Percentiles rank a stretch among this genome's conserved stretches.
These are phyloP conservation scores for Diarsia mendica DNA, from an alignment of 2,888 invertebrate genomes.

Conservation along the genomic window DNA sequence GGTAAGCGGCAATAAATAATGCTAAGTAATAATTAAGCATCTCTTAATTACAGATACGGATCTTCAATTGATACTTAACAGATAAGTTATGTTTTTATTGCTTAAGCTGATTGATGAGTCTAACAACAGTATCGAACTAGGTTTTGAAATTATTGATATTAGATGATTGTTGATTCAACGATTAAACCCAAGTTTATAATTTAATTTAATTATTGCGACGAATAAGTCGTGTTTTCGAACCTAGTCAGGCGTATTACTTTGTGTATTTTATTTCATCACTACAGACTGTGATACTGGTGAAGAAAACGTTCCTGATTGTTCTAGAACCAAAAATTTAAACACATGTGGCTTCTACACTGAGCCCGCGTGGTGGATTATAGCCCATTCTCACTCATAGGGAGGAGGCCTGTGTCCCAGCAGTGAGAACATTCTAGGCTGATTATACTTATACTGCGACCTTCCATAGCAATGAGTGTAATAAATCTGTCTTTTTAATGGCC, in stretches of 20 bases:
- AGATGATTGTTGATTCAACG: background rate
- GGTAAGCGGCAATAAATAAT: constrained; percentile 36
- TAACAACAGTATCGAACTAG: background rate
- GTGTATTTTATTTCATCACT: too few relatives aligned
- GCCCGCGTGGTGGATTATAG: too few relatives aligned
- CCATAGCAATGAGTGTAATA: constrained; percentile 39
- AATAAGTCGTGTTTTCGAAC: background rate
- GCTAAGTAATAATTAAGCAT: constrained; percentile 36
- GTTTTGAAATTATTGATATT: background rate
- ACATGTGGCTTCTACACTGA: too few relatives aligned
- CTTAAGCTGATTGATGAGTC: background rate
- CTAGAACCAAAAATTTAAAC: too few relatives aligned
- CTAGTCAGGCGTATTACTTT: too few relatives aligned
- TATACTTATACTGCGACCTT: constrained; percentile 31
- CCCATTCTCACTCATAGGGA: too few relatives aligned
- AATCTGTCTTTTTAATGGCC: constrained; percentile 40
- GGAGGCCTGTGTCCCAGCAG: too few relatives aligned
- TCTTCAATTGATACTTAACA: constrained; percentile 19
- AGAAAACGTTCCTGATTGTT: too few relatives aligned
- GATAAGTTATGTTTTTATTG: constrained; percentile 9
- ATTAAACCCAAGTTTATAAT: constrained; percentile 25
- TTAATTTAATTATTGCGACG: constrained; percentile 44
- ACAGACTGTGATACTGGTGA: too few relatives aligned
- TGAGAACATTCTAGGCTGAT: too few relatives aligned
- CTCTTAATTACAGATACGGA: constrained; percentile 39